Evolutionary conservation across 1,140 invertebrate species (phyloP), one percentile per base, ranked within the genome.

Genomic region (Scaptomyza hsui): DNA sequence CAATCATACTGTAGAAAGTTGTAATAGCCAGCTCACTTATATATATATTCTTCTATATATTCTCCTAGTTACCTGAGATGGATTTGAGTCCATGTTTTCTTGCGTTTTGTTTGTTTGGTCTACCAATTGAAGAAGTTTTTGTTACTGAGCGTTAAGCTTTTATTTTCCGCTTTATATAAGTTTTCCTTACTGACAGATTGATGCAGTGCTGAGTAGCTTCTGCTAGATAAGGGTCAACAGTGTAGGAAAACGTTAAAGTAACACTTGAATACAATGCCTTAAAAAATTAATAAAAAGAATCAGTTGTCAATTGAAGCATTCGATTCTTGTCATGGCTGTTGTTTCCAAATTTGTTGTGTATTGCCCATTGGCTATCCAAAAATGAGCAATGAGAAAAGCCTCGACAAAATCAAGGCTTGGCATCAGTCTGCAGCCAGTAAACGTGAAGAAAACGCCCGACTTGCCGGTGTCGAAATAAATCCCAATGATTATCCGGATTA

Each of bases 341-440:
- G 10, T 1, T n/a, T 4, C 12, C 18, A 24, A 47, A 47, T 24
- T 47, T 6, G 12, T 13, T 12, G 44, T 47, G 0, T 3, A 13
- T 19, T 2, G 42, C 1, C 1, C 9, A 1, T 15, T 9, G 1
- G 41, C 15, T 41, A 7, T 2, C 15, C 24, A 9, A 32, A 39
- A 3, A 61, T 49, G 57, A 49, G 1, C 9, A 4, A n/a, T n/a
- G n/a, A 44, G 4, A 4, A 15, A 24, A 29, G 1, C 6, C 3
- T 42, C 5, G 7, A 3, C 2, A 44, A 16, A 10, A 7, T 45
- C 3, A 48, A 24, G 39, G 3, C 3, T 1, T 65, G 63, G 63
- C 63, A 65, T 1, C 3, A 16, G 15, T 26, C 47, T 15, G 63
- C 53, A 10, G 3, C n/a, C 44, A 24, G n/a, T 13, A 35, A 44